Conservation (phyloP, 2,113 vertebrate species). For the Polypterus bichir region DNA sequence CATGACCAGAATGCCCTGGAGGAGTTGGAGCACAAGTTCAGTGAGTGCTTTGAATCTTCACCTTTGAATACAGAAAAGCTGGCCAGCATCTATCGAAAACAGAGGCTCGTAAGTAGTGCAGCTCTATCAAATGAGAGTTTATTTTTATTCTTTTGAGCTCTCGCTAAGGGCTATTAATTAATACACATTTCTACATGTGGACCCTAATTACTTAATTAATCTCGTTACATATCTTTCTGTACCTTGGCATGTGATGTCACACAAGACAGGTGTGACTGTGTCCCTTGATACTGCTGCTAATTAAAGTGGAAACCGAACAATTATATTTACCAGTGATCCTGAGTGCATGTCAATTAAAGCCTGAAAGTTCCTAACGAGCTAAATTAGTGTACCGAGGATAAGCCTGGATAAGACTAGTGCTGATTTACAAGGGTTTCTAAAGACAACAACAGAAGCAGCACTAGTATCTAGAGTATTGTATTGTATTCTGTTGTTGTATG, state of each 20-base stretch:
- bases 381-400: too few species aligned
- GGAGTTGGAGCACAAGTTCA: conserved; percentile 7
- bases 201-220: neutral
- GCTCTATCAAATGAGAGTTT: neutral
- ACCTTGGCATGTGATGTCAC: neutral
- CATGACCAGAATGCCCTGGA: conserved; percentile 4
- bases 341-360: too few species aligned
- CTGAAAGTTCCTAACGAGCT: too few species aligned
- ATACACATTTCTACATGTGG: neutral
- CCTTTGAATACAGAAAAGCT: conserved; percentile 4
- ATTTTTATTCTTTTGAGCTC: neutral
- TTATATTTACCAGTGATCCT: neutral
- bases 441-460: too few species aligned
- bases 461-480: too few species aligned
- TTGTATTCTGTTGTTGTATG: too few species aligned
- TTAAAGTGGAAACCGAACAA: neutral
- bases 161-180: neutral
- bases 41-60: conserved; percentile 15
- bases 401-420: too few species aligned
- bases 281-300: neutral
- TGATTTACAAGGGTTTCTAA: too few species aligned
- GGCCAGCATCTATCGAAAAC: conserved; percentile 16
- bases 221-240: neutral
- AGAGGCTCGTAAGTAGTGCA: conserved; percentile 12
- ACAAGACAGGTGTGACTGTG: neutral